These are phyloP conservation scores for Parnassius glacialis DNA, from an alignment of 2,888 invertebrate genomes.

Conservation along the genomic window DNA sequence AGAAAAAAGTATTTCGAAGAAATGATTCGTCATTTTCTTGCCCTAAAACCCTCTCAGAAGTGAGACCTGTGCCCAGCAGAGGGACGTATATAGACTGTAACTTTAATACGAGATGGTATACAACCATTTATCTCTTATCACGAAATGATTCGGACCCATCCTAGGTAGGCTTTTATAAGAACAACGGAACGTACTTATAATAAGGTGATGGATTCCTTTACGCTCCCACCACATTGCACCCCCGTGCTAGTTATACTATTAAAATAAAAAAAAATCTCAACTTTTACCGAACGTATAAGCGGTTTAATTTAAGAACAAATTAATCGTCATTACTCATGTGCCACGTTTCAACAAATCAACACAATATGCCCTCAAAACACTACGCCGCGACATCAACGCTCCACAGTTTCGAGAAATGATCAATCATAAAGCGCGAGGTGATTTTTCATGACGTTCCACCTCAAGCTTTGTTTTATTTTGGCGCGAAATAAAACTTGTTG, in stretches of 20 bases:
- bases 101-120: no score
- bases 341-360: slow-evolving; percentile 66
- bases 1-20: no score
- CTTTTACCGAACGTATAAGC: background rate
- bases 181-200: no score
- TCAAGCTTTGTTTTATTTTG: slow-evolving; percentile 71
- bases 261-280: background rate
- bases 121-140: no score
- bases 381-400: slow-evolving; percentile 34
- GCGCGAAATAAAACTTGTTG: slow-evolving; percentile 57
- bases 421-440: slow-evolving; percentile 74
- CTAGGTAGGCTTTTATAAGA: no score
- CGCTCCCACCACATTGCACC: no score
- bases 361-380: slow-evolving; percentile 60
- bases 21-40: no score
- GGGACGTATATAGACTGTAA: no score
- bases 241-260: background rate
- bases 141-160: no score
- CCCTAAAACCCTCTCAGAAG: no score
- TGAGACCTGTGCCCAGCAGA: no score
- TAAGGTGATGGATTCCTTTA: no score
- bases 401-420: slow-evolving; percentile 72
- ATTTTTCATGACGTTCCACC: slow-evolving; percentile 68
- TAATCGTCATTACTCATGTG: slow-evolving; percentile 47
- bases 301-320: slow-evolving; percentile 47